These are phyloP conservation scores for Lepus americanus DNA, from an alignment of 2,113 vertebrate species.

Conservation along the genomic window DNA sequence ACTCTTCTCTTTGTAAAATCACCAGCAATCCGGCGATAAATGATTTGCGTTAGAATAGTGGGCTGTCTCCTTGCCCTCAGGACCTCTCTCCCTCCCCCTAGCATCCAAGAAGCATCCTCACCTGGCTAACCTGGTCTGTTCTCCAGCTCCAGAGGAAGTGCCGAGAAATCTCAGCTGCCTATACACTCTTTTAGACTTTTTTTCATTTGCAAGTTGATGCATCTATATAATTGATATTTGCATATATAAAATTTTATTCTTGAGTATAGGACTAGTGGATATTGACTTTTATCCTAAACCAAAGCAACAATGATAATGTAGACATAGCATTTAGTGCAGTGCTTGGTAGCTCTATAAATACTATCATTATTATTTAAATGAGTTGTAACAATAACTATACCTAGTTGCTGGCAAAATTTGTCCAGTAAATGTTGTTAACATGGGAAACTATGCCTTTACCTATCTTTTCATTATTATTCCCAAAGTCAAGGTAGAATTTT, in stretches of 20 bases:
- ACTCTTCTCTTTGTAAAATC: constrained; percentile 61
- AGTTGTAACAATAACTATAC: not conserved
- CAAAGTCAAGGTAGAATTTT: not conserved
- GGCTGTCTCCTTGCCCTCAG: constrained; percentile 45
- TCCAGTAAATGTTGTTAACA: not conserved
- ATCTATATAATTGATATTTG: not conserved
- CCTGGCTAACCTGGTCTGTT: not conserved
- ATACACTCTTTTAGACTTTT: not conserved
- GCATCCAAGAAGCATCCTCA: not conserved
- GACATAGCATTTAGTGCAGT: not conserved
- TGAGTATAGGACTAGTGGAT: not conserved
- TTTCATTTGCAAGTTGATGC: not conserved
- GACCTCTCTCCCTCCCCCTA: not conserved
- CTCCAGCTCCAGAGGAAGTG: not conserved
- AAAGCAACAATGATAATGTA: not conserved
- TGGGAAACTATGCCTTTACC: not conserved
- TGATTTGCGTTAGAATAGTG: constrained; percentile 32
- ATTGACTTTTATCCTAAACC: not conserved
- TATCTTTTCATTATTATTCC: not conserved
- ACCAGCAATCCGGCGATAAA: constrained; percentile 34
- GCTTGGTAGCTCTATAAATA: not conserved
- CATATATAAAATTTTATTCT: not conserved
- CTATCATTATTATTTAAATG: constrained; percentile 25
- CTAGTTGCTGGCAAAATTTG: not conserved
- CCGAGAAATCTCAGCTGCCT: not conserved